Percentiles rank a stretch among this genome's conserved stretches.
Evolutionary conservation across 2,797 vertebrate species (phyloP).

Genomic region (Rhynchotus rufescens): DNA sequence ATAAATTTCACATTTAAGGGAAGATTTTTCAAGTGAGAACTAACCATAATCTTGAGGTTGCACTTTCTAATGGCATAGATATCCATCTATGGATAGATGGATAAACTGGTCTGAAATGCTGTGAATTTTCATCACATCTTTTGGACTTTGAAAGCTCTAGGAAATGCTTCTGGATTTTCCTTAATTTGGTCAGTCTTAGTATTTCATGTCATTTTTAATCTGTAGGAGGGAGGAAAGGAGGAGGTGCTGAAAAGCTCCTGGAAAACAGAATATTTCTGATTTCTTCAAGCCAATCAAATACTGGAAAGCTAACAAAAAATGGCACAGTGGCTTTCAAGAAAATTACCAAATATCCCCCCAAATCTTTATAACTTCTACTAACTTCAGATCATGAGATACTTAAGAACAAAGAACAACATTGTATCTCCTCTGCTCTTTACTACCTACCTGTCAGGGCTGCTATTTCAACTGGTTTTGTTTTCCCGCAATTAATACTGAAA

Average conservation of each 20-base stretch:
- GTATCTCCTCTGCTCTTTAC: neutral
- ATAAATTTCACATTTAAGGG: neutral
- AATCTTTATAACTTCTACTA: neutral
- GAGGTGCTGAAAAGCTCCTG: neutral
- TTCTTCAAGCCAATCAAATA: neutral
- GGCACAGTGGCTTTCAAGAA: neutral
- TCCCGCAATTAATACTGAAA: neutral
- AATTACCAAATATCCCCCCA: neutral
- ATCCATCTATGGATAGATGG: neutral
- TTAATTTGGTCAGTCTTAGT: neutral
- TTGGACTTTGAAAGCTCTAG: neutral
- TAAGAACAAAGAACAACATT: neutral
- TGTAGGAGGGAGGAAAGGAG: neutral
- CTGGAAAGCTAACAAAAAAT: neutral
- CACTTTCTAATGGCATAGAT: neutral
- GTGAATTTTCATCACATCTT: neutral
- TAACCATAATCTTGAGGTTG: accelerated
- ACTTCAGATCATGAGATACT: neutral
- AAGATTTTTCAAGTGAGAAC: neutral
- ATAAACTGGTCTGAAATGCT: accelerated
- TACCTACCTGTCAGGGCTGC: neutral
- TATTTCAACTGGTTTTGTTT: neutral
- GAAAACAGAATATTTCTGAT: neutral
- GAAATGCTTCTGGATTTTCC: neutral
- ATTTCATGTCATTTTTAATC: neutral